Evolutionary conservation across 2,888 invertebrate species (phyloP).

Genomic region (Lepidonotus clava): DNA sequence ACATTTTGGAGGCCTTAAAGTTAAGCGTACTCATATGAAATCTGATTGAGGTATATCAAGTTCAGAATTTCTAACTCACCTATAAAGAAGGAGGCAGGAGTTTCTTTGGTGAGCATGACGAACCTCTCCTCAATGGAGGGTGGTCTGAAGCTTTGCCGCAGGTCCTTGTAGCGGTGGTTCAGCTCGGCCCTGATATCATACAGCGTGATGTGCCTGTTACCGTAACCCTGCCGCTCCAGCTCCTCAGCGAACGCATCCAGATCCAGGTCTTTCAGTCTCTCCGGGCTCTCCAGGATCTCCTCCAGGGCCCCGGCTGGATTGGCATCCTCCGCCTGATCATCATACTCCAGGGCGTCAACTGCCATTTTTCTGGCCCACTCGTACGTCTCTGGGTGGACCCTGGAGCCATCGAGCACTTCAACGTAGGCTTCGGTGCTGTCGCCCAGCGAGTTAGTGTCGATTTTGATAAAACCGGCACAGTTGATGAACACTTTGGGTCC

Average conservation of each 20-base stretch:
- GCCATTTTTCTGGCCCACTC: conserved; percentile 99
- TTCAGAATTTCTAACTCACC: too few species aligned
- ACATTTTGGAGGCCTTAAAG: too few species aligned
- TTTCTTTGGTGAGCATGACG: conserved; percentile 97
- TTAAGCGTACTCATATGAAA: too few species aligned
- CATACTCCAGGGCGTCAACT: conserved; percentile 98
- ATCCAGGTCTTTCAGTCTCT: conserved; percentile 96
- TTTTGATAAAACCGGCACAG: conserved; percentile 99
- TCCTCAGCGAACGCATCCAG: conserved; percentile 99
- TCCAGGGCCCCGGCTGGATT: conserved; percentile 98
- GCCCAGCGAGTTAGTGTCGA: conserved; percentile 96
- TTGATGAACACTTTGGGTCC: conserved; percentile 99
- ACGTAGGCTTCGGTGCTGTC: conserved; percentile 95
- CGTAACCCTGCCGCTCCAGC: conserved; percentile 91
- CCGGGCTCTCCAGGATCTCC: conserved; percentile 97
- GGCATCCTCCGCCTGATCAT: conserved; percentile 89
- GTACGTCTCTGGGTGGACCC: conserved; percentile 99
- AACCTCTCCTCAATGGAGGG: conserved; percentile 93
- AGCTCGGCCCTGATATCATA: conserved; percentile 98
- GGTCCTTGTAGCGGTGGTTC: conserved; percentile 95
- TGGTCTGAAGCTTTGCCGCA: conserved; percentile 88
- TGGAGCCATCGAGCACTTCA: conserved; percentile 96
- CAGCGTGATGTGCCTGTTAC: conserved; percentile 88
- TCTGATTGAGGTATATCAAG: too few species aligned
- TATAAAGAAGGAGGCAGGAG: conserved; percentile 94